Percentiles rank a stretch among this genome's conserved stretches.
Conservation (phyloP, 2,797 vertebrate genomes). For the Girardinus metallicus region DNA sequence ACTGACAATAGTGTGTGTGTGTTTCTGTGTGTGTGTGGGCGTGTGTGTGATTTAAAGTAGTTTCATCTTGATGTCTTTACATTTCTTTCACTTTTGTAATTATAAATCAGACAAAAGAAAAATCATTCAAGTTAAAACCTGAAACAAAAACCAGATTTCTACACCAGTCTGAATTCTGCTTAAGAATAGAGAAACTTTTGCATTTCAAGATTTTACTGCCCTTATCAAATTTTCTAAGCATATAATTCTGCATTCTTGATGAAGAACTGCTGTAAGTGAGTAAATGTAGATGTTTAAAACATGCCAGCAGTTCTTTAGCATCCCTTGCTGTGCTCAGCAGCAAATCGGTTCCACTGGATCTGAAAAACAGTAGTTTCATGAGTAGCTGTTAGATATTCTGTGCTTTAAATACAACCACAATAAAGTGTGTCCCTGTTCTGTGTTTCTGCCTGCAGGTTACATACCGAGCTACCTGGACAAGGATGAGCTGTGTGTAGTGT, state of each 20-base stretch:
- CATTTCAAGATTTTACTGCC: neutral
- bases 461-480: slow-evolving; percentile 99
- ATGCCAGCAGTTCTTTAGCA: neutral
- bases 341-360: neutral
- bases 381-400: neutral
- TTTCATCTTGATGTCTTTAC: neutral
- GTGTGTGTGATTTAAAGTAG: neutral
- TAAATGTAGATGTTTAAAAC: neutral
- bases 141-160: neutral
- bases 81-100: neutral
- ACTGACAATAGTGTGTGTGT: neutral
- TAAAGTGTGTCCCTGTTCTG: neutral
- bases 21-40: too few species aligned
- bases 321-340: neutral
- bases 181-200: neutral
- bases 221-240: neutral
- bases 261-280: neutral
- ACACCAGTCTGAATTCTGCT: neutral
- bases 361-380: neutral
- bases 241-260: neutral
- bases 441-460: slow-evolving; percentile 83
- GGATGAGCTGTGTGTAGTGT: slow-evolving; percentile 97
- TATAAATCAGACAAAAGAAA: neutral
- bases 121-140: neutral
- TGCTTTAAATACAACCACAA: neutral